Conservation (phyloP, 2,113 vertebrate species). For the Sialia sialis region DNA sequence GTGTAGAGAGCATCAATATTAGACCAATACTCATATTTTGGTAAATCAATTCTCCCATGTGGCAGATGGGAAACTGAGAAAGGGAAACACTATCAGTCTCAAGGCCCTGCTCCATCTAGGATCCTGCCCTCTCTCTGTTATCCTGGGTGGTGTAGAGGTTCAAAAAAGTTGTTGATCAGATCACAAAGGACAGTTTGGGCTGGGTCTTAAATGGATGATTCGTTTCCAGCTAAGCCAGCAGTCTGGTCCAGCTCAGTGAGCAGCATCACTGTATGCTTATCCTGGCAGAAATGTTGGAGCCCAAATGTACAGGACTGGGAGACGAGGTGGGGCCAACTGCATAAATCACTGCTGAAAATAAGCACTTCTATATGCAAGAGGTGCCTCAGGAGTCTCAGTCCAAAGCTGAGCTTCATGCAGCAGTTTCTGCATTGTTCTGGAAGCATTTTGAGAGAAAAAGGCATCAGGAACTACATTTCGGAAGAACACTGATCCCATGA, state of each 20-base stretch:
- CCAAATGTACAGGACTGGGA: fast-evolving
- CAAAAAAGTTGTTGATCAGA: neutral
- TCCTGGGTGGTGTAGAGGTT: neutral
- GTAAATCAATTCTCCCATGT: neutral
- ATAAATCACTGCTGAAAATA: neutral
- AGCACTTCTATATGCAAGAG: neutral
- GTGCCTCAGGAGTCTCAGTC: neutral
- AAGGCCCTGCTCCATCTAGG: neutral
- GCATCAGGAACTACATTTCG: neutral
- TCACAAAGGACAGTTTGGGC: neutral
- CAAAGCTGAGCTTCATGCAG: neutral
- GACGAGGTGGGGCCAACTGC: neutral
- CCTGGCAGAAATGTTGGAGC: neutral
- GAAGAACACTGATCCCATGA: neutral
- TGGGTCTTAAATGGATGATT: neutral
- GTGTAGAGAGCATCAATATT: neutral
- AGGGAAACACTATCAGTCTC: neutral
- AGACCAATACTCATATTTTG: too few species aligned
- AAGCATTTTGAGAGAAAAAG: neutral
- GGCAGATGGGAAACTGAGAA: neutral
- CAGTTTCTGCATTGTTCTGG: neutral
- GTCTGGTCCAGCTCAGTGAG: neutral
- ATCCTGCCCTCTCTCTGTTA: neutral
- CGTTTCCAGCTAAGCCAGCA: neutral
- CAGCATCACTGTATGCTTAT: neutral